phyloP scores from a whole-genome alignment of 2,797 vertebrate genomes.

The Octomys mimax region DNA sequence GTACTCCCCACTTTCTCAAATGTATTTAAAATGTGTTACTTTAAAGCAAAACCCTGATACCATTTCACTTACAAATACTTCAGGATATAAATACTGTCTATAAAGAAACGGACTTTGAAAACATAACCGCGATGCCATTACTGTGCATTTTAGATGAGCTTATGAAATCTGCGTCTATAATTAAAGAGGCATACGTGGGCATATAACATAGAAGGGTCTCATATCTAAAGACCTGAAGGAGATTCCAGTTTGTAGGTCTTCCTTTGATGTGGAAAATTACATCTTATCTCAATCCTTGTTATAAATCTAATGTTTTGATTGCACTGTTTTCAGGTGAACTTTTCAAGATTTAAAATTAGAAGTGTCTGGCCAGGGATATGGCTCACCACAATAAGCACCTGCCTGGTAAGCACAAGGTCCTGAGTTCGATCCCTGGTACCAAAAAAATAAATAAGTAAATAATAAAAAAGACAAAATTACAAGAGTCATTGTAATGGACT shows the following conservation, averaged over 20 bases:
- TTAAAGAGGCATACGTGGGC: neutral
- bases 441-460: no score
- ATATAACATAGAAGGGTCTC: neutral
- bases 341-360: neutral
- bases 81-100: neutral
- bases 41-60: neutral
- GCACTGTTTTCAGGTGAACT: neutral
- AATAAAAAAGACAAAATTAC: no score
- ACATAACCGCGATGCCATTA: neutral
- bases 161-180: neutral
- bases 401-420: no score
- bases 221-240: neutral
- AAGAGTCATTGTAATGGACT: neutral
- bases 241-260: neutral
- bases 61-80: neutral
- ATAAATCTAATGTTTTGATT: neutral
- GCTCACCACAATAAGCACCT: no score
- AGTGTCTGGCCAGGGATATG: neutral
- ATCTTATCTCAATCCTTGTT: neutral
- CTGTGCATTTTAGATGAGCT: neutral
- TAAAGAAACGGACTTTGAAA: neutral
- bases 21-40: neutral
- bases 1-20: neutral
- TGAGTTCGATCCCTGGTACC: no score
- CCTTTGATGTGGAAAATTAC: neutral